Conservation (phyloP, 1,140 invertebrate species). For the Tenebrio molitor region DNA sequence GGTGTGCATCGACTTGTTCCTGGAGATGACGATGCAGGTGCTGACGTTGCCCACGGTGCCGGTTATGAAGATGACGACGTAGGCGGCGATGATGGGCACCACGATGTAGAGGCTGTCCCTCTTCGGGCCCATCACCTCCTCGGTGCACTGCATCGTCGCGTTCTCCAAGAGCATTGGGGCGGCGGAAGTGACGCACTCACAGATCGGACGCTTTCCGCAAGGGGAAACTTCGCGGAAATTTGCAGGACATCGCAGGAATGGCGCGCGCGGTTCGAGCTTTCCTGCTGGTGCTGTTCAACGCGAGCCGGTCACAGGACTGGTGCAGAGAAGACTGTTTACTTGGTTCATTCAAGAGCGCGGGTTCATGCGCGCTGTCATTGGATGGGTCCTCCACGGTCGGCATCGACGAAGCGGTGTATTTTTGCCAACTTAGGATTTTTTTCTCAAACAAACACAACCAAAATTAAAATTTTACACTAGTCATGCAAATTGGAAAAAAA, state of each 20-base stretch:
- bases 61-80: constrained; percentile 86
- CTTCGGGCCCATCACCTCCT: constrained; percentile 65
- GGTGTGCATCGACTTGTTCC: constrained; percentile 94
- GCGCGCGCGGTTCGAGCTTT: background rate
- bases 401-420: too few species aligned
- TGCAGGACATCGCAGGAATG: constrained; percentile 1
- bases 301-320: constrained; percentile 12
- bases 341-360: constrained; percentile 15
- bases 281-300: background rate
- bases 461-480: too few species aligned
- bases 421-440: too few species aligned
- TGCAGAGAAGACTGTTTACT: background rate
- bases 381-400: too few species aligned
- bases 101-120: constrained; percentile 80
- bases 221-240: background rate
- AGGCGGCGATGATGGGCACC: constrained; percentile 85
- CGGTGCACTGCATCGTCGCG: constrained; percentile 47
- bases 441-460: too few species aligned
- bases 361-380: background rate
- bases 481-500: too few species aligned
- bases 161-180: constrained; percentile 16
- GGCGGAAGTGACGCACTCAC: background rate
- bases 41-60: constrained; percentile 92
- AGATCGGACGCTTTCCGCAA: background rate
- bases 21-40: constrained; percentile 92